A percentile compares a stretch with the other conserved stretches of the same genome.
Conservation (phyloP, 2,113 vertebrate genomes). For the Syrrhaptes paradoxus region DNA sequence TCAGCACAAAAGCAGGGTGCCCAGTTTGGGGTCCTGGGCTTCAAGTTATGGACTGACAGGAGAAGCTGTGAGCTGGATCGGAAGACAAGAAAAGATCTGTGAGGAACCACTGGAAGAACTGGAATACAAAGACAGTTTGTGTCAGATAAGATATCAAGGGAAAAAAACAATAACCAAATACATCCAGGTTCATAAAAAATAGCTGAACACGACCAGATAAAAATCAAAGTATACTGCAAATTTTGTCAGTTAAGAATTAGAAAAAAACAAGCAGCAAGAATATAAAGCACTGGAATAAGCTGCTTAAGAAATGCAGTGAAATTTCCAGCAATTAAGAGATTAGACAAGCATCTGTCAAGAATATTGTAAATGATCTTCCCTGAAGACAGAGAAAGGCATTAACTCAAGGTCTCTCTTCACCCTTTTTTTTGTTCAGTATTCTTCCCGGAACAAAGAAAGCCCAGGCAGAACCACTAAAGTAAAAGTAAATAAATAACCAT, state of each 20-base stretch:
- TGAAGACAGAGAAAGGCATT: background rate
- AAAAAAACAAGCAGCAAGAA: background rate
- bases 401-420: background rate
- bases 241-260: background rate
- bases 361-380: background rate
- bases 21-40: background rate
- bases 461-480: background rate
- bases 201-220: background rate
- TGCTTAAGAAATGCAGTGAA: background rate
- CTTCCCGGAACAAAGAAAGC: background rate
- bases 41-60: background rate
- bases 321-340: conserved; percentile 39
- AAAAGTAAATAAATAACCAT: conserved; percentile 29
- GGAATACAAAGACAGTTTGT: background rate
- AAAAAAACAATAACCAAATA: background rate
- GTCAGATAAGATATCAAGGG: background rate
- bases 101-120: background rate
- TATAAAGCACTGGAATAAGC: background rate
- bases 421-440: background rate
- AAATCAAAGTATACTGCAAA: background rate
- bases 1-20: background rate
- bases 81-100: background rate
- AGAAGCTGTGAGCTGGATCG: background rate
- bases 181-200: background rate
- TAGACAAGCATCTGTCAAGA: conserved; percentile 7